Evolutionary conservation across 2,797 vertebrate genomes (phyloP).

Genomic region (Helostoma temminkii): DNA sequence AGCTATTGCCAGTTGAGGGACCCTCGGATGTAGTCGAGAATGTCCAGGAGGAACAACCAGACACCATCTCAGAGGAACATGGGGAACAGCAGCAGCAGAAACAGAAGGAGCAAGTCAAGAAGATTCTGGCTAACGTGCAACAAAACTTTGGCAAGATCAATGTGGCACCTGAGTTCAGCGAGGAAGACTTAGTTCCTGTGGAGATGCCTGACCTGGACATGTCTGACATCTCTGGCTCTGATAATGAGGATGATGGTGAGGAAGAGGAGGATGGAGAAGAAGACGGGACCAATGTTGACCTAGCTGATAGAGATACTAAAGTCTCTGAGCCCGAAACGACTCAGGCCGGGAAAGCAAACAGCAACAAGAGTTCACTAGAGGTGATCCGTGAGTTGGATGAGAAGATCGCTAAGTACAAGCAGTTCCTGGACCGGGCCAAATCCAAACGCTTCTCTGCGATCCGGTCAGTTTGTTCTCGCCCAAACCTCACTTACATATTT

Average conservation of each 20-base stretch:
- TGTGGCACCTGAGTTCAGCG: slow-evolving; percentile 92
- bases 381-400: slow-evolving; percentile 90
- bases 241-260: slow-evolving; percentile 74
- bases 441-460: slow-evolving; percentile 96
- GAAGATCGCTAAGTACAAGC: slow-evolving; percentile 95
- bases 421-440: slow-evolving; percentile 94
- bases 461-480: slow-evolving; percentile 82
- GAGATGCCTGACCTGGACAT: slow-evolving; percentile 88
- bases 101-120: slow-evolving; percentile 80
- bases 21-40: slow-evolving; percentile 40
- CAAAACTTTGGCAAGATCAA: slow-evolving; percentile 97
- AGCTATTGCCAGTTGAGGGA: slow-evolving; percentile 40
- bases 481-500: slow-evolving; percentile 34
- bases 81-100: slow-evolving; percentile 53
- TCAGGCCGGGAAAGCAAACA: slow-evolving; percentile 43
- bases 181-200: slow-evolving; percentile 93
- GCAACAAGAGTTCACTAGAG: slow-evolving; percentile 77
- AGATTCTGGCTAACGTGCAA: slow-evolving; percentile 87
- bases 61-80: slow-evolving; percentile 32
- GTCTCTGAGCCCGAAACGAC: slow-evolving; percentile 8
- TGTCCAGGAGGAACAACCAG: slow-evolving; percentile 55
- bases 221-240: slow-evolving; percentile 78
- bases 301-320: slow-evolving; percentile 33
- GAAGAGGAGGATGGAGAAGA: slow-evolving; percentile 45
- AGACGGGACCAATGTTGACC: slow-evolving; percentile 33